Percentiles rank a stretch among this genome's conserved stretches.
phyloP scores from a whole-genome alignment of 2,888 invertebrate genomes.

The Scrobipalpa atriplicella region DNA sequence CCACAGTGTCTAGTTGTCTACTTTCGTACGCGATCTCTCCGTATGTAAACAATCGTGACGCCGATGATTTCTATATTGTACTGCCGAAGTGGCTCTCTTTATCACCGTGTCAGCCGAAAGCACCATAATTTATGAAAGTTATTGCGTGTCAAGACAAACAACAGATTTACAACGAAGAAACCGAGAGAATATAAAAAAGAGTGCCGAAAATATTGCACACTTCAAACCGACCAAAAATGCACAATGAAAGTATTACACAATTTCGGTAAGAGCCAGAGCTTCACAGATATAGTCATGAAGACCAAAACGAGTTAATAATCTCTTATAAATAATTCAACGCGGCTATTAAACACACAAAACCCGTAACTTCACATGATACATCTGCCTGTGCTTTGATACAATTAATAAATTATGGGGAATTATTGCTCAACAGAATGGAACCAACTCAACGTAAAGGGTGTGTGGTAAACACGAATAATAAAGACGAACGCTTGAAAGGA shows the following conservation, averaged over 20 bases:
- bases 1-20: slow-evolving; percentile 32
- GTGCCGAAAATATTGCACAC: neutral
- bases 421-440: slow-evolving; percentile 51
- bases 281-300: slow-evolving; percentile 27
- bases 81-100: slow-evolving; percentile 23
- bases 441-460: slow-evolving; percentile 53
- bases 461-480: slow-evolving; percentile 70
- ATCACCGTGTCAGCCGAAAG: slow-evolving; percentile 14
- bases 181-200: neutral
- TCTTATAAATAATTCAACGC: slow-evolving; percentile 44
- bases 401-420: slow-evolving; percentile 61
- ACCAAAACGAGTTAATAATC: slow-evolving; percentile 39
- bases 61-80: slow-evolving; percentile 30
- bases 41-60: slow-evolving; percentile 34
- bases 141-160: too few species aligned
- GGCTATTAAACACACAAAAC: slow-evolving; percentile 42
- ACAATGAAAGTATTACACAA: neutral
- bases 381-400: slow-evolving; percentile 58
- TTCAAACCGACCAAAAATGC: neutral
- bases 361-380: slow-evolving; percentile 51
- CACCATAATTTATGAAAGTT: slow-evolving; percentile 1
- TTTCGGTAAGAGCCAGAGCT: neutral
- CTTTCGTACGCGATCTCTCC: slow-evolving; percentile 38
- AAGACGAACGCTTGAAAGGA: slow-evolving; percentile 50
- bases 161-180: neutral